A percentile compares a stretch with the other conserved stretches of the same genome.
phyloP scores from a whole-genome alignment of 1,140 invertebrate genomes.

The Penaeus vannamei region DNA sequence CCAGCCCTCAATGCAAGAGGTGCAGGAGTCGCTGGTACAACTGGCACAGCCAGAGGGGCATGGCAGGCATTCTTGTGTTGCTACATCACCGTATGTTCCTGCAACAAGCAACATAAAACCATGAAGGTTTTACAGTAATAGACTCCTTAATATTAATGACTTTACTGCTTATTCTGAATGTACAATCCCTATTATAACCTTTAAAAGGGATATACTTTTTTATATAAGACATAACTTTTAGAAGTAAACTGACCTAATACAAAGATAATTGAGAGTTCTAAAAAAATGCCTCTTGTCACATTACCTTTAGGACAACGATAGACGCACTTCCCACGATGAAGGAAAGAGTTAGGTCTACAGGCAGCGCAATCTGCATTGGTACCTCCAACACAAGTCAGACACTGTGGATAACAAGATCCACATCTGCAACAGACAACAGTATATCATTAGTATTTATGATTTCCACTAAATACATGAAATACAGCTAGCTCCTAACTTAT shows the following conservation, averaged over 20 bases:
- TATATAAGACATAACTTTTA: too few species aligned
- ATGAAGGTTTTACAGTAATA: too few species aligned
- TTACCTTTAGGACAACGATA: slow-evolving; percentile 56
- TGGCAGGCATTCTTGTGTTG: not conserved
- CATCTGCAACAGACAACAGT: slow-evolving; percentile 27
- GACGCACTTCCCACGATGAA: slow-evolving; percentile 48
- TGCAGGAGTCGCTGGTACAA: slow-evolving; percentile 34
- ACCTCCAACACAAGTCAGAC: slow-evolving; percentile 56
- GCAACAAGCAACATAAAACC: not conserved
- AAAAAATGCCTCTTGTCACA: too few species aligned
- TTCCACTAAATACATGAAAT: too few species aligned
- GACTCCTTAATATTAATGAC: too few species aligned
- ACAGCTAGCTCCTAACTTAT: too few species aligned
- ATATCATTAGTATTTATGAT: too few species aligned
- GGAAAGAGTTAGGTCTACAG: slow-evolving; percentile 50
- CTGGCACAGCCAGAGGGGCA: slow-evolving; percentile 49
- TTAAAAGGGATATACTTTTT: too few species aligned
- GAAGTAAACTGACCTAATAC: too few species aligned
- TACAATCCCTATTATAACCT: too few species aligned
- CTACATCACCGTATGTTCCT: slow-evolving; percentile 43
- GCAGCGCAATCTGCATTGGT: slow-evolving; percentile 41
- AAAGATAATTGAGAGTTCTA: too few species aligned
- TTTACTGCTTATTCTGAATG: too few species aligned
- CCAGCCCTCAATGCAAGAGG: slow-evolving; percentile 52
- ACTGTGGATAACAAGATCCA: slow-evolving; percentile 57